Conservation (phyloP, 2,888 invertebrate species). For the Epinotia ramella region DNA sequence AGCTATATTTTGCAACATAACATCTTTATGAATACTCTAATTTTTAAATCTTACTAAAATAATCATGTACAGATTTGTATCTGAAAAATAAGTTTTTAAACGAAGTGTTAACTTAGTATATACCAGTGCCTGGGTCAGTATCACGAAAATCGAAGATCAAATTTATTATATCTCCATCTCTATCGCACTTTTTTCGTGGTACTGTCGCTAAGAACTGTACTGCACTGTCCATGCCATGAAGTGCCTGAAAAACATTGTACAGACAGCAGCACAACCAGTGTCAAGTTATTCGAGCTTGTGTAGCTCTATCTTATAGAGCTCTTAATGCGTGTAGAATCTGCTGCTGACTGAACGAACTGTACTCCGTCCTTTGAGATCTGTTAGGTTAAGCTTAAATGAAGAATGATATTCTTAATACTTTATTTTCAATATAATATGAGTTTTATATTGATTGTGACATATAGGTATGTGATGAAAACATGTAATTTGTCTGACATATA, state of each 20-base stretch:
- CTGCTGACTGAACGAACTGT: conserved; percentile 12
- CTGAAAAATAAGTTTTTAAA: too few relatives aligned
- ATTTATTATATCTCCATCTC: background rate
- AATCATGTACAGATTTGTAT: too few relatives aligned
- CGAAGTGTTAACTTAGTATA: too few relatives aligned
- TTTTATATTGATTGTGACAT: conserved; percentile 1
- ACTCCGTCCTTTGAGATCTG: conserved; percentile 44
- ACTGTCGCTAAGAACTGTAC: conserved; percentile 11
- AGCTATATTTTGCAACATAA: too few relatives aligned
- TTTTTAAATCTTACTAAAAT: too few relatives aligned
- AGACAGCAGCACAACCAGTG: background rate
- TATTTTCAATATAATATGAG: background rate
- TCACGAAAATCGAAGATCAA: background rate
- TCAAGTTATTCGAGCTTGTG: background rate
- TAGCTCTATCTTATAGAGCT: background rate
- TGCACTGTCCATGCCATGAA: conserved; percentile 22
- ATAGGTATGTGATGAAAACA: conserved; percentile 1
- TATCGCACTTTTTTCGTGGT: background rate
- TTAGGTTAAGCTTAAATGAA: conserved; percentile 39
- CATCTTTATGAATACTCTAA: too few relatives aligned
- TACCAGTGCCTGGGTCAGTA: background rate
- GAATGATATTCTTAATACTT: conserved; percentile 8
- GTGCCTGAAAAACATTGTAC: conserved; percentile 19
- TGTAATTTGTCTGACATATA: background rate
- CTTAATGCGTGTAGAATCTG: conserved; percentile 9